Evolutionary conservation across 2,113 vertebrate species (phyloP), one percentile per base, ranked within the genome.

Genomic region (Ammodytes marinus): DNA sequence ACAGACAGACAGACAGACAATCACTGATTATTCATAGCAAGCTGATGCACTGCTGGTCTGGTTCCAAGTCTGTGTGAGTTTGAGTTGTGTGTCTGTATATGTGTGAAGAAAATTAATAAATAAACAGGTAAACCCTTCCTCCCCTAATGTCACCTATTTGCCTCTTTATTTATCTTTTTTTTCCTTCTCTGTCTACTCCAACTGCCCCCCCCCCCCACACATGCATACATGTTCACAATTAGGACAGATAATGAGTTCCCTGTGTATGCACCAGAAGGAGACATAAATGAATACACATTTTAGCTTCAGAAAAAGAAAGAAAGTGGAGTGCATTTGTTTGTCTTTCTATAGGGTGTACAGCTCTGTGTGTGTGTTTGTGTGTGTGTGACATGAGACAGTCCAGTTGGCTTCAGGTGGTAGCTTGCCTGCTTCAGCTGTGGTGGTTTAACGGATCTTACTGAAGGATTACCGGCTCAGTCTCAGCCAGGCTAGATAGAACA

Each of bases 21-120:
- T 71, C 73, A 50, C 59, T 90, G 83, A 93, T 91, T 94, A 93
- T 94, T 92, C 89, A 92, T 91, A 19, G 45, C 85, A 91, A 92
- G 92, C 90, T 93, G 92, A 80, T 90, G 86, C 70, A 59, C 59
- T 84, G 59, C 49, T 89, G 74, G 79, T 74, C 68, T 74, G 3
- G n/a, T 19, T 88, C 86, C 87, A 91, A 84, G 5, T 72, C 52
- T 75, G 40, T 72, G 55, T 67, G 52, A n/a, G 58, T 77, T 37
- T 63, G 54, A 59, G 73, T 55, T 67, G 67, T 55, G 64, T 69
- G 42, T 54, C 6, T 53, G 6, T 54, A 42, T 68, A 39, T 74
- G 57, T 86, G 65, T 76, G 57, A 52, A 74, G 39, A 70, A 61
- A 57, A 82, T 83, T 15, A 79, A 84, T 79, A 80, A 85, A 55